phyloP scores from a whole-genome alignment of 37 sponge, comb jelly and placozoan genomes.

The Eunapius fragilis region DNA sequence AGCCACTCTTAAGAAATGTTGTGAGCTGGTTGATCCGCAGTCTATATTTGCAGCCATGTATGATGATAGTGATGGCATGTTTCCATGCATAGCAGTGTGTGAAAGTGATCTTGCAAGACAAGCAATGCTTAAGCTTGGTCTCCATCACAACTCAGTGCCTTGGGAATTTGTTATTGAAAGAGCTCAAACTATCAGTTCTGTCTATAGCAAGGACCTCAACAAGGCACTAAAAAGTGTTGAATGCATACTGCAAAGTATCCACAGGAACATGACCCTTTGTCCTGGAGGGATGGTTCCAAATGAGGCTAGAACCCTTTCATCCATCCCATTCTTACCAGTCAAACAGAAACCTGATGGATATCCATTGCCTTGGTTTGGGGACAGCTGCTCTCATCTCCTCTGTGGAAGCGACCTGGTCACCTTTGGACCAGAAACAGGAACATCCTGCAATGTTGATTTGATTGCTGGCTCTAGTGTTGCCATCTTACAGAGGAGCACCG shows the following conservation, averaged over 20 bases:
- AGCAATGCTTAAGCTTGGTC: slow-evolving; percentile 31
- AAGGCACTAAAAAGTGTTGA: slow-evolving; percentile 41
- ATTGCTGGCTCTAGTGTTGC: slow-evolving; percentile 39
- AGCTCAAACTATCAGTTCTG: slow-evolving; percentile 1
- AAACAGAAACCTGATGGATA: slow-evolving; percentile 50
- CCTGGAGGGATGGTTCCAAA: background rate
- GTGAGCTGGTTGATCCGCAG: slow-evolving; percentile 35
- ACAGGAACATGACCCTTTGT: background rate
- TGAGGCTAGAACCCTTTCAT: background rate
- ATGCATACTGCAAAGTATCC: slow-evolving; percentile 5
- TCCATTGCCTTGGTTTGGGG: slow-evolving; percentile 58
- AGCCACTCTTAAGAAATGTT: slow-evolving; percentile 1
- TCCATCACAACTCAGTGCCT: slow-evolving; percentile 16
- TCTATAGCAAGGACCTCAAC: background rate
- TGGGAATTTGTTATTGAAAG: slow-evolving; percentile 31
- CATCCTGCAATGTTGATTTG: background rate
- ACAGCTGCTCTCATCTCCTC: slow-evolving; percentile 3
- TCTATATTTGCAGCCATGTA: slow-evolving; percentile 24
- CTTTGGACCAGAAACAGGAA: background rate
- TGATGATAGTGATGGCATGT: slow-evolving; percentile 40
- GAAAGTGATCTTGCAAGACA: slow-evolving; percentile 20
- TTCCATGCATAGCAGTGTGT: slow-evolving; percentile 25
- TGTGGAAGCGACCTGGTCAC: slow-evolving; percentile 32
- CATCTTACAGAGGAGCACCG: background rate
- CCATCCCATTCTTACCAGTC: slow-evolving; percentile 68